A percentile compares a stretch with the other conserved stretches of the same genome.
phyloP scores from a whole-genome alignment of 1,140 invertebrate species.

The Brachionus paranguensis region DNA sequence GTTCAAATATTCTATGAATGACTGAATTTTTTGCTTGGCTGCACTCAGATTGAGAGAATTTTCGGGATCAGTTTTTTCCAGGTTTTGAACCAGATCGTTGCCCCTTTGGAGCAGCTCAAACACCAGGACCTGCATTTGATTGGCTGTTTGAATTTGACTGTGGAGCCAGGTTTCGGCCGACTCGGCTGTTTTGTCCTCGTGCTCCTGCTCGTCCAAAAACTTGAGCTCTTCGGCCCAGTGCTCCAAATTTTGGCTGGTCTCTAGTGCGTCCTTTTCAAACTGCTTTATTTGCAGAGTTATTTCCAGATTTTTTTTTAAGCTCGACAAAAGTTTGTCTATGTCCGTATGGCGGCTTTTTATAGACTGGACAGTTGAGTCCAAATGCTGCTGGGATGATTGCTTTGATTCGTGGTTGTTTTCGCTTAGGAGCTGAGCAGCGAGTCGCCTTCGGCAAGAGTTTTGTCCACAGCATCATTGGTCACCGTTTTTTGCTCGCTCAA shows the following conservation, averaged over 20 bases:
- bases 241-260: constrained; percentile 76
- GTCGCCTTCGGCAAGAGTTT: constrained; percentile 83
- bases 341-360: constrained; percentile 50
- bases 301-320: constrained; percentile 53
- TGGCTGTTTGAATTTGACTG: constrained; percentile 82
- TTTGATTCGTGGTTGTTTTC: not conserved
- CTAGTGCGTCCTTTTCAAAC: constrained; percentile 54
- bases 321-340: constrained; percentile 53
- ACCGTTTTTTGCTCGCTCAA: constrained; percentile 81
- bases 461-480: constrained; percentile 78
- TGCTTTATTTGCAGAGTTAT: constrained; percentile 52
- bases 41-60: constrained; percentile 48
- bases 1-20: constrained; percentile 82
- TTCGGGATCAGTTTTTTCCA: not conserved
- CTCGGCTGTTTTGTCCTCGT: constrained; percentile 61
- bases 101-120: constrained; percentile 82
- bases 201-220: constrained; percentile 63
- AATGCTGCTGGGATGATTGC: not conserved
- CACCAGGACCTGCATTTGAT: constrained; percentile 85
- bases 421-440: constrained; percentile 73
- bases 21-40: constrained; percentile 78
- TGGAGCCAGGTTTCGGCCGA: constrained; percentile 74
- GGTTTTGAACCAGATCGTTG: constrained; percentile 70
- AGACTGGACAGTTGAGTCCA: constrained; percentile 50
- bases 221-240: constrained; percentile 81